These are phyloP conservation scores for Taurulus bubalis DNA, from an alignment of 2,113 vertebrate genomes.

Conservation along the genomic window DNA sequence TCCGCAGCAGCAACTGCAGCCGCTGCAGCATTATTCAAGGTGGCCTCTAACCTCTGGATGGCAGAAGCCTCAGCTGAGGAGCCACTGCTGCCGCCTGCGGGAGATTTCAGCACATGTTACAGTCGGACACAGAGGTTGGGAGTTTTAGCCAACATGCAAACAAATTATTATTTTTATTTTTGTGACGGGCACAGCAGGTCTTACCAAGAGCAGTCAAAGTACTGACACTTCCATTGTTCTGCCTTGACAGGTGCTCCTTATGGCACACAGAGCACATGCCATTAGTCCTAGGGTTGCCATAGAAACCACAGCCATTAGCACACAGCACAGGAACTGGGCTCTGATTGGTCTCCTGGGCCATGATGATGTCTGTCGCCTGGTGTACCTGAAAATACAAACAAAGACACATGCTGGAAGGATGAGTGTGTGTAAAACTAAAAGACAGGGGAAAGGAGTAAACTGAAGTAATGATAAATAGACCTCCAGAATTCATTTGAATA, in stretches of 20 bases:
- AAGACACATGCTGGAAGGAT: not conserved
- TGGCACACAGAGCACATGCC: slow-evolving; percentile 94
- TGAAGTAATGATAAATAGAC: not conserved
- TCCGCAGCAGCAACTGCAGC: slow-evolving; percentile 81
- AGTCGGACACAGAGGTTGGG: not conserved
- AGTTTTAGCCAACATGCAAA: not conserved
- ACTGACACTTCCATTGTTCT: slow-evolving; percentile 87
- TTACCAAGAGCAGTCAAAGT: slow-evolving; percentile 84
- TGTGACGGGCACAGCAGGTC: slow-evolving; percentile 32
- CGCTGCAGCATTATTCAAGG: slow-evolving; percentile 85
- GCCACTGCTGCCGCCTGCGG: slow-evolving; percentile 84
- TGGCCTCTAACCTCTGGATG: slow-evolving; percentile 91
- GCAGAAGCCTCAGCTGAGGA: slow-evolving; percentile 89
- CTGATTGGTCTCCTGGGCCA: slow-evolving; percentile 93
- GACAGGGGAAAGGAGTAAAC: not conserved
- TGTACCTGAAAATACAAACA: slow-evolving; percentile 55
- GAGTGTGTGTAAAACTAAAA: not conserved
- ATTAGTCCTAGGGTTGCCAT: slow-evolving; percentile 90
- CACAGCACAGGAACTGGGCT: slow-evolving; percentile 89
- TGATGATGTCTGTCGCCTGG: slow-evolving; percentile 67
- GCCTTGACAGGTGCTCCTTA: slow-evolving; percentile 89
- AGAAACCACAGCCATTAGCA: slow-evolving; percentile 90
- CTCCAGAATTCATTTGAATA: not conserved
- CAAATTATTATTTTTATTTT: not conserved
- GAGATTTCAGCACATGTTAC: not conserved